Evolutionary conservation across 2,888 invertebrate genomes (phyloP), one percentile per base, ranked within the genome.

Genomic region (Atethmia centrago): DNA sequence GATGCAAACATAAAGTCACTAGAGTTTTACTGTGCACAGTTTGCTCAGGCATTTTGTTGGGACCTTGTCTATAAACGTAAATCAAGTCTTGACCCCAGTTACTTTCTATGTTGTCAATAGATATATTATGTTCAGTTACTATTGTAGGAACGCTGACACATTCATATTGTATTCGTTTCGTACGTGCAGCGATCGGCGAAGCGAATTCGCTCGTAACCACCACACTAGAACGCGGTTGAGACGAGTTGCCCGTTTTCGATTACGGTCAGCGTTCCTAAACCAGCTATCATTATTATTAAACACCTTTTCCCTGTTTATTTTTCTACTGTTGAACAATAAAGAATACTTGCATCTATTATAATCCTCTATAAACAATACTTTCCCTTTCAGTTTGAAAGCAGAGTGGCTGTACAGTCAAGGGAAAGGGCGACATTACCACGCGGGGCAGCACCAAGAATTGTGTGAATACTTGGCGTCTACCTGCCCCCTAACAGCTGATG

Each of bases 321-420:
- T 45, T 31, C 28, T 49, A 51, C 14, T 9, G 0, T 10, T 19
- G 16, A 42, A 70, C 8, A 40, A 51, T 66, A 42, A 65, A 31
- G 3, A 66, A 66, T 31, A 36, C 36, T 36, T 4, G n/a, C 31
- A 28, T n/a, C 8, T 49, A 19, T 72, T 45, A 40, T 10, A 45
- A 73, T 19, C 12, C n/a, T 42, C 40, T 21, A 21, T 28, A 28
- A 47, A 45, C 31, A n/a, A 21, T 31, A 36, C 1, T 0, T 47
- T 31, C 19, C n/a, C 25, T 88, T 87, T 8, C 93, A 99, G 99
- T 92, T 96, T 99, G 85, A 98, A 98, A 96, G 99, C 99, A 0
- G 99, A 99, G 92, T 99, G 99, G 99, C 95, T 99, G 74, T 99
- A 99, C 94, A 99, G 99, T 82, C 99, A 99, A 96, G 99, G 99